Conservation (phyloP, 2,113 vertebrate genomes). For the Tylochromis polylepis region DNA sequence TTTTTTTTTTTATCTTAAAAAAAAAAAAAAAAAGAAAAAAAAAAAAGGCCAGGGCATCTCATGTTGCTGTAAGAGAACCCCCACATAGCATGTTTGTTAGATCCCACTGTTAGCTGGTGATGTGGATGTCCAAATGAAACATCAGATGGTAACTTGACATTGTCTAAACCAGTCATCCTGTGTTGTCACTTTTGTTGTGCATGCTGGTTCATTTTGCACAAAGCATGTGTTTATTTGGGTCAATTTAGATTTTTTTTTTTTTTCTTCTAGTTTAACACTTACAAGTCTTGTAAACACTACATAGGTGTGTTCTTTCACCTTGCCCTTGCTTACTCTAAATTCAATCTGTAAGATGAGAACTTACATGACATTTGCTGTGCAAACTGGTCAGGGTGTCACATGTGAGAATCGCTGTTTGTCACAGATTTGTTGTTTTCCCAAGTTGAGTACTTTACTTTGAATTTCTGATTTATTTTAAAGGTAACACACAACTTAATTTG, state of each 20-base stretch:
- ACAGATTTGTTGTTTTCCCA: neutral
- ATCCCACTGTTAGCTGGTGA: neutral
- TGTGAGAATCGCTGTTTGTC: neutral
- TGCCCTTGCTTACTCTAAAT: neutral
- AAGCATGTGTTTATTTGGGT: neutral
- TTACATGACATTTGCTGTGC: constrained; percentile 17
- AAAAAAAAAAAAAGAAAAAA: neutral
- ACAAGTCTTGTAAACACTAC: neutral
- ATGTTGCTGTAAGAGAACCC: constrained; percentile 50
- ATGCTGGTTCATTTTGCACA: neutral
- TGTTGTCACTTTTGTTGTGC: constrained; percentile 6
- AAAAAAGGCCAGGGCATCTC: constrained; percentile 63
- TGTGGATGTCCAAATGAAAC: neutral
- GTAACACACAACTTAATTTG: neutral
- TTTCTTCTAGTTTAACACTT: neutral
- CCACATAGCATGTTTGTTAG: constrained; percentile 22
- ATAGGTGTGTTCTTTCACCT: constrained; percentile 5
- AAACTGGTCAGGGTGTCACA: neutral
- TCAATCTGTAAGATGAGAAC: neutral
- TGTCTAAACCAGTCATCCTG: constrained; percentile 3
- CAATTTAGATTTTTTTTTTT: neutral
- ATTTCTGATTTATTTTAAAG: constrained; percentile 5
- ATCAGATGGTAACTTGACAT: constrained; percentile 8
- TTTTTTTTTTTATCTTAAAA: too few relatives aligned
- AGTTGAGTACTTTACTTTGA: neutral